Conservation (phyloP, 2,113 vertebrate species). For the Chlamydotis undulata region DNA sequence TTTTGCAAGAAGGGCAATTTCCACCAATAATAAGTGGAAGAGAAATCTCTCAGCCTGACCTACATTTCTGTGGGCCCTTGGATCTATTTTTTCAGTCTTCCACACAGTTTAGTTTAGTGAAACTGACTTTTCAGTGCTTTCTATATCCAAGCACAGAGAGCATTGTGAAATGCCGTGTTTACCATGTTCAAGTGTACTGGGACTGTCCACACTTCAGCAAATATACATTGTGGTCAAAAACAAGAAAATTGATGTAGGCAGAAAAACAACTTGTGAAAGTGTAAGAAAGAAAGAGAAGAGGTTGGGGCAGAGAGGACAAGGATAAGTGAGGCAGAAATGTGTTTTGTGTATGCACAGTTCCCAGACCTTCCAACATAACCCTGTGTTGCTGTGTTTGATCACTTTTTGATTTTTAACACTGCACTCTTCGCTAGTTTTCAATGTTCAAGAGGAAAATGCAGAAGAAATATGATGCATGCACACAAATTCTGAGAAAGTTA, state of each 20-base stretch:
- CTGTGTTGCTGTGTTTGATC: neutral
- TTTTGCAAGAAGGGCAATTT: neutral
- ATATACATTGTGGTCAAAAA: conserved; percentile 45
- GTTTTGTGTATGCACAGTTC: neutral
- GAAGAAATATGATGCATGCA: neutral
- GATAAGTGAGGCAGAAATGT: neutral
- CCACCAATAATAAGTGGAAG: neutral
- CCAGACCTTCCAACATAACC: neutral
- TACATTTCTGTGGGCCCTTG: neutral
- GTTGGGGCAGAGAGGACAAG: neutral
- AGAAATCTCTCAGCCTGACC: neutral
- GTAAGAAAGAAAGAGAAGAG: neutral
- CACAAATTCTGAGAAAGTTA: neutral
- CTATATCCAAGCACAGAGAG: neutral
- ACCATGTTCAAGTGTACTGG: neutral
- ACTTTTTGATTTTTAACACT: neutral
- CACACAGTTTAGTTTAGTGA: neutral
- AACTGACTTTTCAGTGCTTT: conserved; percentile 27
- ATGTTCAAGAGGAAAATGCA: neutral
- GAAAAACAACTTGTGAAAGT: conserved; percentile 9
- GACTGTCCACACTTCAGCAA: conserved; percentile 31
- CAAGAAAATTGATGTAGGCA: neutral
- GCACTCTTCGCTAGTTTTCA: neutral
- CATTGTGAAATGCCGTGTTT: conserved; percentile 37
- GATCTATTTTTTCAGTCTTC: neutral